Evolutionary conservation across 2,797 vertebrate species (phyloP).

Genomic region (Acropternis orthonyx): DNA sequence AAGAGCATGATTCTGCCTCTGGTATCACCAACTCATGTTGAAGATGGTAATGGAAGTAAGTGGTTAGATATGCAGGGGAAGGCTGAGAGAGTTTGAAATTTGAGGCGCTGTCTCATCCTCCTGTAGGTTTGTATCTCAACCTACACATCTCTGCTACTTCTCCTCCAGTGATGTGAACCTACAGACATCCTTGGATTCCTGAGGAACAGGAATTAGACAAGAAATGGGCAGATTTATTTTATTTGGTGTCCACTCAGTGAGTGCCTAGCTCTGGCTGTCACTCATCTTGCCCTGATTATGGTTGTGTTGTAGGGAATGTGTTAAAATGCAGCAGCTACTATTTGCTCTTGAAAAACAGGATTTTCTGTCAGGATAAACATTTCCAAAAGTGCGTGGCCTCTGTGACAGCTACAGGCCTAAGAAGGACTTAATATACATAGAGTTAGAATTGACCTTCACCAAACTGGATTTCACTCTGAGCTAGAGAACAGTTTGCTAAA

Average conservation of each 20-base stretch:
- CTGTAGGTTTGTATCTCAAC: background rate
- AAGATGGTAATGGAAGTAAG: background rate
- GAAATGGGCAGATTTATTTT: background rate
- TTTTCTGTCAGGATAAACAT: background rate
- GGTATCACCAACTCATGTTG: background rate
- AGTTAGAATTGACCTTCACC: background rate
- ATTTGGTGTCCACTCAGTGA: background rate
- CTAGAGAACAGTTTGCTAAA: background rate
- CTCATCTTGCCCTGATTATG: background rate
- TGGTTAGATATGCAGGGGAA: background rate
- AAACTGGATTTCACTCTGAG: background rate
- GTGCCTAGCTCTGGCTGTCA: background rate
- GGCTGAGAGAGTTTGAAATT: background rate
- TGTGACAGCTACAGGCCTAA: background rate
- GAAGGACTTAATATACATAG: background rate
- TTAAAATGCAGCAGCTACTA: background rate
- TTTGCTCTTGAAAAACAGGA: background rate
- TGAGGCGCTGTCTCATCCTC: background rate
- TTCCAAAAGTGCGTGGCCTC: background rate
- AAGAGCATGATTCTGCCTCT: background rate
- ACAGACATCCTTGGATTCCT: background rate
- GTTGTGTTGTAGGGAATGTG: background rate
- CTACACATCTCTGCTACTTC: background rate
- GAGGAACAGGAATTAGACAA: background rate
- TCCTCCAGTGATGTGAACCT: background rate